Evolutionary conservation across 2,113 vertebrate genomes (phyloP).

Genomic region (Nansenia antarctica): DNA sequence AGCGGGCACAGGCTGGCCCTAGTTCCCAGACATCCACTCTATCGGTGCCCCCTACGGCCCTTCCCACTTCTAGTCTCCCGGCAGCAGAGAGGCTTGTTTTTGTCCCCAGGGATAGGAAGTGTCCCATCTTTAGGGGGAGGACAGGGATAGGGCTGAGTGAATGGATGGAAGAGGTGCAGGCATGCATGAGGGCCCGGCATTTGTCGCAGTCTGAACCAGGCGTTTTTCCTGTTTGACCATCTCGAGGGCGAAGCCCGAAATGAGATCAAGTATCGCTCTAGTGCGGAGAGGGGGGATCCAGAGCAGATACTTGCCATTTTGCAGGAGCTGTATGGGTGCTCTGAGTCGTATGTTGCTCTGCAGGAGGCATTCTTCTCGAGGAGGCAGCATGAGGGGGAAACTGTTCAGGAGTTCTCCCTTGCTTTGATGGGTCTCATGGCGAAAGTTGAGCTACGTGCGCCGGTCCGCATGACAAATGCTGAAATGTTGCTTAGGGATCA

Average conservation of each 20-base stretch:
- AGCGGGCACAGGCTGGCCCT: background rate
- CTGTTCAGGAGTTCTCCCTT: constrained; percentile 20
- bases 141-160: background rate
- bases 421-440: constrained; percentile 22
- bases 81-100: background rate
- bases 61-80: too few species aligned
- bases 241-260: constrained; percentile 14
- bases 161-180: constrained; percentile 15
- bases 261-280: constrained; percentile 13
- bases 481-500: constrained; percentile 13
- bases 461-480: background rate
- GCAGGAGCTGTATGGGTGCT: constrained; percentile 13
- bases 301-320: constrained; percentile 6
- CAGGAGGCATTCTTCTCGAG: constrained; percentile 17
- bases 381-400: constrained; percentile 19
- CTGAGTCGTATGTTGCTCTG: constrained; percentile 6
- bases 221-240: constrained; percentile 17
- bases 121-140: constrained; percentile 1
- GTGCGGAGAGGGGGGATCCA: constrained; percentile 4
- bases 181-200: background rate
- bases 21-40: background rate
- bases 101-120: constrained; percentile 15
- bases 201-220: constrained; percentile 2
- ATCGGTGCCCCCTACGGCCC: too few species aligned
- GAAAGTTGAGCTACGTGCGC: background rate